Conservation (phyloP, 2,797 vertebrate genomes). For the Cyprinella venusta region DNA sequence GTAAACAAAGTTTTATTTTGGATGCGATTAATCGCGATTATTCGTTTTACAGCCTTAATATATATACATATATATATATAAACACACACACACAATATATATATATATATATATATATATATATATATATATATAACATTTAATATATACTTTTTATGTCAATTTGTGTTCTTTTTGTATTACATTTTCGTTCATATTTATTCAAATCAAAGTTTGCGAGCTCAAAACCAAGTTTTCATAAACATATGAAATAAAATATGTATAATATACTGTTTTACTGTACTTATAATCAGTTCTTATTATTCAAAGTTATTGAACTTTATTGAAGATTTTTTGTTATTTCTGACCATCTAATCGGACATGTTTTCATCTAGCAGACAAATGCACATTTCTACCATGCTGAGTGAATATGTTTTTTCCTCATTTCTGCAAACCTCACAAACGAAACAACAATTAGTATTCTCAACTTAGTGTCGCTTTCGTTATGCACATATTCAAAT, state of each 20-base stretch:
- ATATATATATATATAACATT: too few species aligned
- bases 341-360: background rate
- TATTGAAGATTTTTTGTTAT: background rate
- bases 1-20: too few species aligned
- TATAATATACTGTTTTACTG: background rate
- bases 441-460: constrained; percentile 37
- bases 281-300: background rate
- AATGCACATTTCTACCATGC: background rate
- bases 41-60: too few species aligned
- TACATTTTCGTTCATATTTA: too few species aligned
- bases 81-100: too few species aligned
- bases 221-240: too few species aligned
- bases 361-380: background rate
- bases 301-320: background rate
- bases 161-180: too few species aligned
- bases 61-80: too few species aligned
- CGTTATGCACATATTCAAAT: constrained; percentile 30
- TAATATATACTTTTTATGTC: too few species aligned
- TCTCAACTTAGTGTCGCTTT: constrained; percentile 16
- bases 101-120: too few species aligned
- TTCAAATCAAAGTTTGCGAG: too few species aligned
- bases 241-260: background rate
- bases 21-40: too few species aligned
- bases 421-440: constrained; percentile 5
- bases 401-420: constrained; percentile 13